phyloP scores from a whole-genome alignment of 2,888 invertebrate genomes.

The Drosophila siamana region DNA sequence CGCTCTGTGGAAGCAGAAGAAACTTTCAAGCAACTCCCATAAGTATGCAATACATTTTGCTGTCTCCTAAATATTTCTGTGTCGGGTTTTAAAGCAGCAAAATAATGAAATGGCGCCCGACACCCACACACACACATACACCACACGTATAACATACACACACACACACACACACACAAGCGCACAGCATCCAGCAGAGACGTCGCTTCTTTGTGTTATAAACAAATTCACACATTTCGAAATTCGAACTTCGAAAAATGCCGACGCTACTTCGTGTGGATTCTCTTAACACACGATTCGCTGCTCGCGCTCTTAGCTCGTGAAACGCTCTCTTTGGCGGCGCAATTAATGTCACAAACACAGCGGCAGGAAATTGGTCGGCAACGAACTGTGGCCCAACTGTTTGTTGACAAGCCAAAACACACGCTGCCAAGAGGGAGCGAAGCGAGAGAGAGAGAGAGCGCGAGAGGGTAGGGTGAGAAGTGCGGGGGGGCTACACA shows the following conservation, averaged over 20 bases:
- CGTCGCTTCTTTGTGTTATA: slow-evolving; percentile 51
- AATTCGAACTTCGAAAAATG: slow-evolving; percentile 71
- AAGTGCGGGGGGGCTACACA: slow-evolving; percentile 5
- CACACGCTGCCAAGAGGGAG: slow-evolving; percentile 13
- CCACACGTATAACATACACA: background rate
- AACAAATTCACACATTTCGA: slow-evolving; percentile 78
- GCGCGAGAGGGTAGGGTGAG: background rate
- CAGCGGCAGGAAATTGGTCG: slow-evolving; percentile 41
- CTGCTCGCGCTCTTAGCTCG: background rate
- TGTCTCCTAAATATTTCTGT: slow-evolving; percentile 38
- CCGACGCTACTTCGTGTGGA: slow-evolving; percentile 43
- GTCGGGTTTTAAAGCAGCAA: slow-evolving; percentile 54
- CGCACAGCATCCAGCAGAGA: slow-evolving; percentile 46
- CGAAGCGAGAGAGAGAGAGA: background rate
- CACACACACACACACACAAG: slow-evolving; percentile 5
- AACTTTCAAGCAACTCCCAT: slow-evolving; percentile 58
- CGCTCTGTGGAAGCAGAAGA: too few relatives aligned
- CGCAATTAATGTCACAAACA: slow-evolving; percentile 24
- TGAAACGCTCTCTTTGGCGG: slow-evolving; percentile 21
- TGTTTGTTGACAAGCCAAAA: slow-evolving; percentile 55
- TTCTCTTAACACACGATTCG: slow-evolving; percentile 13
- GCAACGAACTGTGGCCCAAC: slow-evolving; percentile 39
- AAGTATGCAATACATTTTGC: slow-evolving; percentile 65
- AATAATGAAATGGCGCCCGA: slow-evolving; percentile 53
- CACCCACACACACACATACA: slow-evolving; percentile 10